phyloP scores from a whole-genome alignment of 2,113 vertebrate species.

The Plectropomus leopardus region DNA sequence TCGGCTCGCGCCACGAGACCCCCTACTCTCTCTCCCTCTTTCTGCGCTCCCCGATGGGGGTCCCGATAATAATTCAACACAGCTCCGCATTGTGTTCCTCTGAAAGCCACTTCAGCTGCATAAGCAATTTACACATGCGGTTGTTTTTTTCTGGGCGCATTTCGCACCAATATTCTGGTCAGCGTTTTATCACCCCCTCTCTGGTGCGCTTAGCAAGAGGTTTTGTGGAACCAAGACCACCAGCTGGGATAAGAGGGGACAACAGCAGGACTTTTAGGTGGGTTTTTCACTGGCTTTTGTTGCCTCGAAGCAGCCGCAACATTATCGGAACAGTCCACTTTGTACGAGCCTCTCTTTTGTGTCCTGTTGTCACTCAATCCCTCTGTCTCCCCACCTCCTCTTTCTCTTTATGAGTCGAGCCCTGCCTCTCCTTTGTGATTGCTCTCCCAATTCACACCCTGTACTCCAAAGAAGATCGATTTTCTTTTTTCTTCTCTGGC shows the following conservation, averaged over 20 bases:
- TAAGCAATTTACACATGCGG: constrained; percentile 49
- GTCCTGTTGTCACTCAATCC: constrained; percentile 66
- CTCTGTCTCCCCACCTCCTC: constrained; percentile 45
- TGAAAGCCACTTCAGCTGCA: constrained; percentile 53
- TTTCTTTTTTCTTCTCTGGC: constrained; percentile 56
- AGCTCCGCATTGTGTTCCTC: constrained; percentile 44
- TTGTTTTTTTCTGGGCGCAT: constrained; percentile 14
- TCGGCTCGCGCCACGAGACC: constrained; percentile 42
- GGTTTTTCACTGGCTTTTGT: constrained; percentile 74
- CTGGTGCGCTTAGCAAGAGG: constrained; percentile 48
- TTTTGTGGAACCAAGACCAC: constrained; percentile 66
- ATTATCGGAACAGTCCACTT: constrained; percentile 76
- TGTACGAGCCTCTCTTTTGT: constrained; percentile 66
- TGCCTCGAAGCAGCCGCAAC: constrained; percentile 47
- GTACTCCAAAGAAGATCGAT: constrained; percentile 61
- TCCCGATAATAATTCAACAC: constrained; percentile 53
- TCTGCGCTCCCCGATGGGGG: constrained; percentile 36
- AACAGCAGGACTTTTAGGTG: constrained; percentile 70
- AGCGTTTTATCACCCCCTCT: constrained; percentile 43
- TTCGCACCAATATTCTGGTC: constrained; percentile 52
- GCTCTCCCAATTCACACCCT: constrained; percentile 57
- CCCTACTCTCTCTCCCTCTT: constrained; percentile 25
- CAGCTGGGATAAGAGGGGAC: constrained; percentile 76
- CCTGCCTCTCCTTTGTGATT: constrained; percentile 69
- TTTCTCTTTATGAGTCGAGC: constrained; percentile 58